Base-by-base conservation (phyloP, 2,797 vertebrate genomes). In the Falco peregrinus region DNA sequence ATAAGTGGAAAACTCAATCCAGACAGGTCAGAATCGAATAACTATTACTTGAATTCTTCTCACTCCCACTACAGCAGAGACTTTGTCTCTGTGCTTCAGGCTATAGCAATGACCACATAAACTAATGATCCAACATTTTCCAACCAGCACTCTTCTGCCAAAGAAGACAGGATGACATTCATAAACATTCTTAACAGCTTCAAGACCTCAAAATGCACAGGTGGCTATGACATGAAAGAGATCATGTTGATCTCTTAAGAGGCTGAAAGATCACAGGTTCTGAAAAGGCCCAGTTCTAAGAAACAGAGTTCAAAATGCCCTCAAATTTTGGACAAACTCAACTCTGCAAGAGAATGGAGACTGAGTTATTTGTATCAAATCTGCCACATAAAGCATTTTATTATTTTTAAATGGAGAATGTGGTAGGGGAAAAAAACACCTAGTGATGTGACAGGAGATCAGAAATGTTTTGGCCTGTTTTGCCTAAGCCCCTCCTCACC, bases 401-500 rank as follows among this genome's bases (percentile, higher is more conserved):
- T n/a, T 83, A 7, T 39, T 68, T 75, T 75, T 31, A 21, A 81
- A 65, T 25, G 6, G 29, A 47, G 31, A 26, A 15, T 2, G 17
- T 6, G 4, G 3, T 1, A 8, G 6, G 7, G 5, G 0, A 0
- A 47, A 31, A 48, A 78, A 22, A 12, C 31, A 47, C 3, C 26
- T n/a, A 71, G 48, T 3, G 17, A 43, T 26, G 22, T 16, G 33
- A 53, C 13, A 84, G 19, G 41, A 60, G 20, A 63, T 56, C 11
- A 37, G 39, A 68, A 68, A 45, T 6, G 18, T 28, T 90, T 84
- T 2, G 0, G 47, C 15, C 20, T 4, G 10, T 41, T 41, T 73
- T 84, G 28, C 18, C 35, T 28, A 67, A 54, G 35, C 29, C 25
- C 8, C 24, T 67, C 18, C 16, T 35, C 16, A 41, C 25, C 24